A percentile compares a stretch with the other conserved stretches of the same genome.
Conservation (phyloP, 2,888 invertebrate genomes). For the Andricus quercusramuli region DNA sequence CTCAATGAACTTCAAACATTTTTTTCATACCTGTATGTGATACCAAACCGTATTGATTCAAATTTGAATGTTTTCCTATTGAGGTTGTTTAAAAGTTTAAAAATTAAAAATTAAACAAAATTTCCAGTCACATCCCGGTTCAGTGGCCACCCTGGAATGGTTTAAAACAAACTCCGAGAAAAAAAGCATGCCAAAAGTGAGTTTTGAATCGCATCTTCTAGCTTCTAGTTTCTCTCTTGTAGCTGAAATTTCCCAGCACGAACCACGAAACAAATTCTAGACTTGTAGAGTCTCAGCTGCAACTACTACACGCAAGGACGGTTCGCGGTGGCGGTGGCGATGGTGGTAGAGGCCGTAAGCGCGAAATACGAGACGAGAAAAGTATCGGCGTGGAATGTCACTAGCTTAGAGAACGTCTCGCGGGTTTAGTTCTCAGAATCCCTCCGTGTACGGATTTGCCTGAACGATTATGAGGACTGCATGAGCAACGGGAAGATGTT, state of each 20-base stretch:
- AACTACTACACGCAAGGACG: slow-evolving; percentile 39
- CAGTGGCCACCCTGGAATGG: too few relatives aligned
- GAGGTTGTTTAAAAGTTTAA: too few relatives aligned
- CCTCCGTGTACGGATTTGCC: slow-evolving; percentile 80
- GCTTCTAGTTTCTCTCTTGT: neutral
- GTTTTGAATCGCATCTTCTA: neutral
- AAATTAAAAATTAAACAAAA: too few relatives aligned
- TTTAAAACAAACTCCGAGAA: too few relatives aligned
- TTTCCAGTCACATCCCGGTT: too few relatives aligned
- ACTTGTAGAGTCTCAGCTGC: slow-evolving; percentile 38
- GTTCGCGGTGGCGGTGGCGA: slow-evolving; percentile 26
- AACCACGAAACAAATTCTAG: slow-evolving; percentile 43
- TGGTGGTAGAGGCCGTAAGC: slow-evolving; percentile 52
- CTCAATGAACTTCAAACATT: too few relatives aligned
- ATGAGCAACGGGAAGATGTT: slow-evolving; percentile 67
- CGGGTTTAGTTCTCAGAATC: slow-evolving; percentile 80
- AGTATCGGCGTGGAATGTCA: slow-evolving; percentile 74
- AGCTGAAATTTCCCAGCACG: slow-evolving; percentile 8
- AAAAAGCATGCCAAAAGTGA: neutral
- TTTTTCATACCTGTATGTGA: too few relatives aligned
- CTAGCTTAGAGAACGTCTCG: slow-evolving; percentile 70
- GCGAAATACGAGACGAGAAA: slow-evolving; percentile 73
- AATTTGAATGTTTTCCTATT: too few relatives aligned
- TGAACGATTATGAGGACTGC: slow-evolving; percentile 71
- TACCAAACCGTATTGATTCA: too few relatives aligned